These are phyloP conservation scores for Andricus curvator DNA, from an alignment of 2,888 invertebrate genomes.

Conservation along the genomic window DNA sequence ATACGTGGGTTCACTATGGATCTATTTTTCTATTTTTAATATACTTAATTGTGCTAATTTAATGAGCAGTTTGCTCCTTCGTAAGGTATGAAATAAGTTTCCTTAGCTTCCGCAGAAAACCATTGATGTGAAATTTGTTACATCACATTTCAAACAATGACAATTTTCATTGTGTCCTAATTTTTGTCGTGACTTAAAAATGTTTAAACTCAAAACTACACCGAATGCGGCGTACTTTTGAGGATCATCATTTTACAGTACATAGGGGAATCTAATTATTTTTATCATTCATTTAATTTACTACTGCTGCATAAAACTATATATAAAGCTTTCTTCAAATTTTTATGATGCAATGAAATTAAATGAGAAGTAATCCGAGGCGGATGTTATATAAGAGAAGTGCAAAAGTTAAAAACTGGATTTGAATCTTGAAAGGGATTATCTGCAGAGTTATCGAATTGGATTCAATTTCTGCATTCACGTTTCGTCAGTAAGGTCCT, in stretches of 20 bases:
- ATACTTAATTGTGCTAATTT: neutral
- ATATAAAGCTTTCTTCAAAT: neutral
- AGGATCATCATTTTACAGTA: too few species aligned
- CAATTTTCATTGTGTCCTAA: too few species aligned
- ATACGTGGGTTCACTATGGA: neutral
- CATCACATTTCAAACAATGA: too few species aligned
- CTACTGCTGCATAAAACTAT: neutral
- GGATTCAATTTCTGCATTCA: neutral
- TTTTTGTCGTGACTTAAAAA: too few species aligned
- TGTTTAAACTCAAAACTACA: too few species aligned
- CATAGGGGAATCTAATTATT: too few species aligned
- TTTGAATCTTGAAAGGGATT: neutral
- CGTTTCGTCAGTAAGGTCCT: constrained; percentile 2
- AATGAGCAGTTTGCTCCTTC: neutral
- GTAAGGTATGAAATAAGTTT: too few species aligned
- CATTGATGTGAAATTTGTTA: too few species aligned
- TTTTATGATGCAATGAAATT: neutral
- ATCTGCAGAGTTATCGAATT: neutral
- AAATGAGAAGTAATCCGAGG: neutral
- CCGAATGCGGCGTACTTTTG: too few species aligned
- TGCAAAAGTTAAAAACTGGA: neutral
- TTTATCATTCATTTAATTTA: too few species aligned
- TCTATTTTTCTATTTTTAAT: neutral
- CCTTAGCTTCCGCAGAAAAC: too few species aligned
- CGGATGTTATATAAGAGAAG: neutral